Percentiles rank a stretch among this genome's conserved stretches.
Evolutionary conservation across 2,113 vertebrate genomes (phyloP).

Genomic region (Larimichthys crocea): DNA sequence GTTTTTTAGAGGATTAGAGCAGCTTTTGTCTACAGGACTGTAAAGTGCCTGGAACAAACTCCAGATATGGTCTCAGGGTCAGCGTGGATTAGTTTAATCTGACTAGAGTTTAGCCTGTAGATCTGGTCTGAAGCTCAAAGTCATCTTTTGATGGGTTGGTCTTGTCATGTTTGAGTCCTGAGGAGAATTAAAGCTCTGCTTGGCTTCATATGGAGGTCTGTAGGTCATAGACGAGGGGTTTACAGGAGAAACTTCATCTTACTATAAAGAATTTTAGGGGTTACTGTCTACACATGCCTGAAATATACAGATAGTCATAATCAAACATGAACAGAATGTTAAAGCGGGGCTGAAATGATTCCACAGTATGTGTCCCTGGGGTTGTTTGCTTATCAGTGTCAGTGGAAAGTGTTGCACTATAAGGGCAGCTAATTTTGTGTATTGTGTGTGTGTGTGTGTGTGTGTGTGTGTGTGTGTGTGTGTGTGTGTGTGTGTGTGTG

Average conservation of each 20-base stretch:
- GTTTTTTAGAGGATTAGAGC: constrained; percentile 38
- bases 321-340: constrained; percentile 16
- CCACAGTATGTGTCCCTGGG: constrained; percentile 1
- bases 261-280: not conserved
- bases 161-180: constrained; percentile 11
- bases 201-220: not conserved
- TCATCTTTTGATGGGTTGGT: constrained; percentile 19
- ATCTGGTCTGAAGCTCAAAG: constrained; percentile 20
- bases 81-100: constrained; percentile 56
- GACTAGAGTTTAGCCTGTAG: constrained; percentile 19
- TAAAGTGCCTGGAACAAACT: constrained; percentile 36
- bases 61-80: constrained; percentile 50
- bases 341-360: constrained; percentile 29
- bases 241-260: not conserved
- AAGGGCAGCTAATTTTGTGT: constrained; percentile 58
- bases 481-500: constrained; percentile 1
- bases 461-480: constrained; percentile 36
- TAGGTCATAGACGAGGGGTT: not conserved
- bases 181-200: constrained; percentile 17
- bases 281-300: not conserved
- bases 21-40: constrained; percentile 39
- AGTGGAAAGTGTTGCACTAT: constrained; percentile 76
- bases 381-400: constrained; percentile 67
- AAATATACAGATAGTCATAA: not conserved
- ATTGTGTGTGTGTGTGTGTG: constrained; percentile 33